These are phyloP conservation scores for Verasper variegatus DNA, from an alignment of 2,113 vertebrate genomes.

Conservation along the genomic window DNA sequence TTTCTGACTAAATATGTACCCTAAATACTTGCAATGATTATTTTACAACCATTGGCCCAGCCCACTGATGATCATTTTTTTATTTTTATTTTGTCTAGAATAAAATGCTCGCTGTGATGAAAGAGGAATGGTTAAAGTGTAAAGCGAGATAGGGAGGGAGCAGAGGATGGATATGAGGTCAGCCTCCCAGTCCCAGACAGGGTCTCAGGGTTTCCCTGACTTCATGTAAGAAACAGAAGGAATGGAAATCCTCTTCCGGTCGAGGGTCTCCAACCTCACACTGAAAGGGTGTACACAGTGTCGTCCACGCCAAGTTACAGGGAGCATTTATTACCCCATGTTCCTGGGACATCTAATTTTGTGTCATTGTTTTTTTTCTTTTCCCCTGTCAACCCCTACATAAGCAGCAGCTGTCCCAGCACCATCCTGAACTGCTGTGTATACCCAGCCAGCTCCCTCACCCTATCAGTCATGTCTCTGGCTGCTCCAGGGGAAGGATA, in stretches of 20 bases:
- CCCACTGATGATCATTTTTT: constrained; percentile 66
- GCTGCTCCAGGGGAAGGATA: constrained; percentile 89
- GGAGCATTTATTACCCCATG: neutral
- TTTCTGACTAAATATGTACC: constrained; percentile 65
- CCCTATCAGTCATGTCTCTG: constrained; percentile 94
- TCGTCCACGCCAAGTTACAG: neutral
- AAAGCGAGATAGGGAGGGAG: constrained; percentile 13
- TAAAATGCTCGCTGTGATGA: constrained; percentile 45
- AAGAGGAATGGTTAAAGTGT: constrained; percentile 38
- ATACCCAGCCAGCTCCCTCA: constrained; percentile 90
- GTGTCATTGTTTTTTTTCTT: constrained; percentile 9
- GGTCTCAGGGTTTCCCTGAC: constrained; percentile 27
- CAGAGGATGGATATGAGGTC: constrained; percentile 3
- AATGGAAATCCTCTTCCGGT: constrained; percentile 8
- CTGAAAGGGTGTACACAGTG: neutral
- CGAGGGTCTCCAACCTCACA: neutral
- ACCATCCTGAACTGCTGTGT: constrained; percentile 94
- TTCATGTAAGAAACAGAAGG: neutral
- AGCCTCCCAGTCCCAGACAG: constrained; percentile 19
- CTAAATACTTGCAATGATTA: constrained; percentile 87
- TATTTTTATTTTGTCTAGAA: constrained; percentile 52
- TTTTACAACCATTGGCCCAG: constrained; percentile 80
- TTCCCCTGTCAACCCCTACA: constrained; percentile 52
- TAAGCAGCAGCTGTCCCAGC: constrained; percentile 89
- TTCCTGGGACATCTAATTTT: neutral